Base-by-base conservation (phyloP, 1,140 invertebrate genomes). In the Nebria ingens region DNA sequence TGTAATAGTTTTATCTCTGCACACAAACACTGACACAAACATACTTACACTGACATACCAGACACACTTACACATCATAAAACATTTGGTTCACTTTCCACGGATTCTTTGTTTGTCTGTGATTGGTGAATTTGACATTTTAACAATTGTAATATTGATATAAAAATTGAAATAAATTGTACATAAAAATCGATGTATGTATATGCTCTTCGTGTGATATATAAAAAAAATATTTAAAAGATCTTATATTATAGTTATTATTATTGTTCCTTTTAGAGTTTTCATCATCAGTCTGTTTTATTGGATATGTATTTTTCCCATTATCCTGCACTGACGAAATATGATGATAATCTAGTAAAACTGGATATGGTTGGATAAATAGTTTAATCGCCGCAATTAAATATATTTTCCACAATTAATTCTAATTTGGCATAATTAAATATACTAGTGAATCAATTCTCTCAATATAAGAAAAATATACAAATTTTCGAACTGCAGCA, bases 201-300 rank as follows among this genome's bases (percentile, higher is more conserved):
- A 68, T 67, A 68, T 68, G 65, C 65, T 68, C 68, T 69, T 68
- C 64, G 68, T 70, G 68, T 70, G 68, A 70, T 69, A 70, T 66
- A 70, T 68, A 66, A 69, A 68, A n/a, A n/a, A 19, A 52, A 23
- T 21, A 52, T 23, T 23, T 52, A 52, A 52, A 52, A 52, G 21
- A 52, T 23, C 23, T 52, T 52, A 22, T 12, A 2, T 22, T 51
- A 1, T 51, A 17, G 2, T 51, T 12, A n/a, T 51, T 12, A 1
- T 2, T 51, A 3, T 19, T 40, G 19, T 55, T 42, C 20, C 34
- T 23, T 50, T 4, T 49, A 15, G 38, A 21, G 1, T 42, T n/a
- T 2, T 20, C 19, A n/a, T n/a, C n/a, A n/a, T n/a, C n/a, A n/a
- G n/a, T n/a, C n/a, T n/a, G n/a, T n/a, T n/a, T n/a, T n/a, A n/a